Conservation (phyloP, 2,797 vertebrate genomes). For the Chrysocyon brachyurus region DNA sequence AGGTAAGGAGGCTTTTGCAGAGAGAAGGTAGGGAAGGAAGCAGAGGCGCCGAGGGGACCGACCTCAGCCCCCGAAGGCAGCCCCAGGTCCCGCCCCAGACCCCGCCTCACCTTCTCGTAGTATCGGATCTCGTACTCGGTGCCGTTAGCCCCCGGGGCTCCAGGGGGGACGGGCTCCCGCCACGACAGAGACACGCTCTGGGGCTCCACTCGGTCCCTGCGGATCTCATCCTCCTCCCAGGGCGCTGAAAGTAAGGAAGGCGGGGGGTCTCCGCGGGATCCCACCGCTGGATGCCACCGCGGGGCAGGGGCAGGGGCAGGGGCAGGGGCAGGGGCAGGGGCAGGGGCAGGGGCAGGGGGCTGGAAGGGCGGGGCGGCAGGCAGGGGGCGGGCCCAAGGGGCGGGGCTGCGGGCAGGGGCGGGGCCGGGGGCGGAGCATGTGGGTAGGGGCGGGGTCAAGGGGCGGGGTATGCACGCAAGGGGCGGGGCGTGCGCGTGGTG, state of each 20-base stretch:
- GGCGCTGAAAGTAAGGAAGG: conserved; percentile 86
- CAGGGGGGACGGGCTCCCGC: conserved; percentile 90
- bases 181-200: conserved; percentile 95
- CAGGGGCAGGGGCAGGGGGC: fast-evolving
- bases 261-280: background rate
- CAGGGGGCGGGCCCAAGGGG: background rate
- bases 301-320: too few species aligned
- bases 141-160: conserved; percentile 89
- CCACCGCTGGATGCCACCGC: fast-evolving
- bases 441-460: background rate
- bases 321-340: background rate
- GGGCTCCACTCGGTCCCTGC: conserved; percentile 93
- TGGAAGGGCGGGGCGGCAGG: fast-evolving
- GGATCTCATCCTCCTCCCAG: conserved; percentile 92
- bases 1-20: background rate
- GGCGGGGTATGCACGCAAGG: background rate
- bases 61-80: background rate
- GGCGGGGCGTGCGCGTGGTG: fast-evolving
- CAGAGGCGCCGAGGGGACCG: fast-evolving
- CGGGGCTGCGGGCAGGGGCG: too few species aligned
- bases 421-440: too few species aligned
- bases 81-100: background rate
- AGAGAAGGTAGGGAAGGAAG: background rate
- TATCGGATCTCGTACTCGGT: conserved; percentile 97
- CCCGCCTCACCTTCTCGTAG: conserved; percentile 94